phyloP scores from a whole-genome alignment of 2,797 vertebrate species.

The Danio jaintianensis region DNA sequence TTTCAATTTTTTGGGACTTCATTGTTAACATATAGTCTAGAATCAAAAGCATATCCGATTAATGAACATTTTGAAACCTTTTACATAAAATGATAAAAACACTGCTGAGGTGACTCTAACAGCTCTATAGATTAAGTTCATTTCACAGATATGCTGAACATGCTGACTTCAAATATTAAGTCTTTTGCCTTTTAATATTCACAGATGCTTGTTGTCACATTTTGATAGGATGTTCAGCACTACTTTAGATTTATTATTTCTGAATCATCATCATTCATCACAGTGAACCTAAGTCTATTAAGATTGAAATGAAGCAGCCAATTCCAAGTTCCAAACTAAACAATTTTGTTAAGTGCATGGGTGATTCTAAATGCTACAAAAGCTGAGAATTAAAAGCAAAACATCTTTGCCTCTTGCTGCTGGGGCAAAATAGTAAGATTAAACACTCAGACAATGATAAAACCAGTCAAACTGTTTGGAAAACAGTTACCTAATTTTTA shows the following conservation, averaged over 20 bases:
- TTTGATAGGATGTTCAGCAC: no score
- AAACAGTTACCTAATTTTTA: not conserved
- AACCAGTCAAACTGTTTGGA: not conserved
- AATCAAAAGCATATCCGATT: no score
- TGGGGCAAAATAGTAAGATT: not conserved
- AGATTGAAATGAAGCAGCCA: constrained; percentile 2
- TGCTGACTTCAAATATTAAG: no score
- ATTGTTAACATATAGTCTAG: not conserved
- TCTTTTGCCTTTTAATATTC: no score
- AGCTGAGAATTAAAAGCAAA: constrained; percentile 15
- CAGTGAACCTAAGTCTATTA: not conserved
- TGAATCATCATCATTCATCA: no score
- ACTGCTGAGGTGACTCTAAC: no score
- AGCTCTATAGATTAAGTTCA: no score
- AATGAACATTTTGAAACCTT: no score
- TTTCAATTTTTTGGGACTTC: not conserved
- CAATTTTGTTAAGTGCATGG: not conserved
- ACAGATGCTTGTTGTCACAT: no score
- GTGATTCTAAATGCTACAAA: constrained; percentile 18
- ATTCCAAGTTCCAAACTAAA: not conserved
- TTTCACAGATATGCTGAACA: no score
- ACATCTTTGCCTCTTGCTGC: not conserved
- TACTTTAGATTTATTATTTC: no score
- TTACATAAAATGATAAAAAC: no score
- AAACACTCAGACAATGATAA: constrained; percentile 15